Conservation (phyloP, 1,140 invertebrate genomes). For the Pygmarrhopalites habei region DNA sequence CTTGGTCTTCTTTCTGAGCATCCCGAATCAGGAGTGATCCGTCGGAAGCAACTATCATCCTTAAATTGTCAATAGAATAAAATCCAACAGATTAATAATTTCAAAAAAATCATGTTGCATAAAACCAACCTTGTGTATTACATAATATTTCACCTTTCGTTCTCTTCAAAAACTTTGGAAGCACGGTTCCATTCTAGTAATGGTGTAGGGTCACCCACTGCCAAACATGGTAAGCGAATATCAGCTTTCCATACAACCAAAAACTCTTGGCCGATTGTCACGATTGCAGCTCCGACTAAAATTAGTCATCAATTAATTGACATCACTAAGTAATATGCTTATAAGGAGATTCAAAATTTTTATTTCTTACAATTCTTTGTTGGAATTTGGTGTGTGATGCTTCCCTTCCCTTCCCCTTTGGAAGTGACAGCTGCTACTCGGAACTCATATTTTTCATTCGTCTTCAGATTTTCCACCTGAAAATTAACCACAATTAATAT, state of each 20-base stretch:
- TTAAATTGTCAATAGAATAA: too few relatives aligned
- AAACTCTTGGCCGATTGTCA: conserved; percentile 40
- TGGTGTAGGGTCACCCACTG: conserved; percentile 44
- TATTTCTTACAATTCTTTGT: conserved; percentile 21
- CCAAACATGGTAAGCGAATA: conserved; percentile 44
- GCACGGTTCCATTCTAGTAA: conserved; percentile 24
- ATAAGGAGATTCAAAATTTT: neutral
- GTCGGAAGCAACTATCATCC: neutral
- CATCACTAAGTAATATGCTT: neutral
- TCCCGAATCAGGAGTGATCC: conserved; percentile 23
- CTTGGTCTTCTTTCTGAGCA: conserved; percentile 38
- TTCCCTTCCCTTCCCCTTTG: conserved; percentile 41
- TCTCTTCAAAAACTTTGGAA: conserved; percentile 21
- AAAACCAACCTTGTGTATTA: too few relatives aligned
- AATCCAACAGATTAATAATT: too few relatives aligned
- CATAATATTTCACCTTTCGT: conserved; percentile 24
- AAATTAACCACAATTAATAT: neutral
- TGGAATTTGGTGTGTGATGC: conserved; percentile 12
- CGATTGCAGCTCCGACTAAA: conserved; percentile 36
- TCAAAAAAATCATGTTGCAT: too few relatives aligned
- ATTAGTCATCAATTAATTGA: neutral
- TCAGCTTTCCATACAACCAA: conserved; percentile 42
- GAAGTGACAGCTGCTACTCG: conserved; percentile 42
- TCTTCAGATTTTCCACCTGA: conserved; percentile 45
- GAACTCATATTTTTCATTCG: conserved; percentile 43